Evolutionary conservation across 2,888 invertebrate species (phyloP), one percentile per base, ranked within the genome.

Genomic region (Cataglyphis livida): DNA sequence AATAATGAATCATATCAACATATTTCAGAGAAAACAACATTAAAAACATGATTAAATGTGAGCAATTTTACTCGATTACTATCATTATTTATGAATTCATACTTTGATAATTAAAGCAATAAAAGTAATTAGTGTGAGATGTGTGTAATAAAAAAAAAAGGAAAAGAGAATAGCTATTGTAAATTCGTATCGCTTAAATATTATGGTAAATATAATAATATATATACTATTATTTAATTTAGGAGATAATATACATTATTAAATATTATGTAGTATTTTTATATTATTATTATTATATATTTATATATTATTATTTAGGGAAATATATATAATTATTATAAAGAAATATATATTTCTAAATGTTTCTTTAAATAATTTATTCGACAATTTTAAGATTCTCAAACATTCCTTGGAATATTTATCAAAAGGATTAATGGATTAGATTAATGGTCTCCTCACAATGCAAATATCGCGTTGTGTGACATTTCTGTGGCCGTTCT

Each of bases 381-480:
- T n/a, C n/a, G n/a, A 41, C 28, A 44, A 3, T 73, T 32, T 61
- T 3, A 6, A 35, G 15, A 12, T 44, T 35, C 18, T 48, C 12
- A 35, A 48, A 35, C 6, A 10, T 18, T 51, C 35, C 1, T n/a
- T 1, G 21, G n/a, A 44, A 61, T 38, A 61, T 61, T 41, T 59
- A 59, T 41, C 9, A n/a, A 15, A 74, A 6, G 54, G 25, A 38
- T 66, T 66, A 54, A 54, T 54, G 75, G 25, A 5, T 21, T n/a
- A 38, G 51, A 12, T 66, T 38, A 66, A 75, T 75, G 25, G 25
- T 35, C 75, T 51, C 35, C 28, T 65, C 38, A 79, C 73, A 59
- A 44, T 71, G 38, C 70, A 68, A 76, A n/a, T 41, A 28, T 41
- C 54, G 38, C 68, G 51, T 28, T 38, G 54, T 41, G 62, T 28